Evolutionary conservation across 2,113 vertebrate species (phyloP).

Genomic region (Amphilophus citrinellus): DNA sequence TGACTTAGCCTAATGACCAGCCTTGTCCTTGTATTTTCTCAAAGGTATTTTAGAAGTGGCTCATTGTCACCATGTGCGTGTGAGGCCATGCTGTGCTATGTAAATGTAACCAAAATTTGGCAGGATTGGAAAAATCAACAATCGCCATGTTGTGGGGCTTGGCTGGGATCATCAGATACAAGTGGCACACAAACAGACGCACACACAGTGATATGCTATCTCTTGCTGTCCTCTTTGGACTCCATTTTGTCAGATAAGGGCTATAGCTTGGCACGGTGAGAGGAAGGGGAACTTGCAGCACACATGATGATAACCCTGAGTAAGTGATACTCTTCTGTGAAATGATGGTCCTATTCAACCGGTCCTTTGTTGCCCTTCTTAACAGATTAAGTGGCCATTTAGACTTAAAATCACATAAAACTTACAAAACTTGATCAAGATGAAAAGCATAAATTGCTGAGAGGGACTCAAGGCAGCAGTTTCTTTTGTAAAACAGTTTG

Average conservation of each 20-base stretch:
- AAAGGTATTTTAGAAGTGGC: conserved; percentile 18
- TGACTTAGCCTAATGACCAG: neutral
- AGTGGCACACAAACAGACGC: conserved; percentile 23
- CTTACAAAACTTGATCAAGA: neutral
- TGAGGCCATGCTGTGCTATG: conserved; percentile 24
- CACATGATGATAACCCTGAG: conserved; percentile 28
- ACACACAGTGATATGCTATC: conserved; percentile 48
- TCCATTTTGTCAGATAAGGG: conserved; percentile 62
- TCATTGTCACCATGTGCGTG: neutral
- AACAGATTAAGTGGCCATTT: conserved; percentile 8
- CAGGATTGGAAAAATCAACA: conserved; percentile 35
- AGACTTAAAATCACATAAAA: neutral
- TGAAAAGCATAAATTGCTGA: neutral
- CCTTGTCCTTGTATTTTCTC: conserved; percentile 13
- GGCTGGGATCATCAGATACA: conserved; percentile 63
- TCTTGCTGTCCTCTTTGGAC: conserved; percentile 55
- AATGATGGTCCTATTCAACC: conserved; percentile 24
- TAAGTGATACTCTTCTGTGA: conserved; percentile 34
- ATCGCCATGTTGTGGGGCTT: conserved; percentile 42
- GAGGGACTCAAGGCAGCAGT: neutral
- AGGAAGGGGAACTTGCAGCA: conserved; percentile 21
- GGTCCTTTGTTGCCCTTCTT: conserved; percentile 6
- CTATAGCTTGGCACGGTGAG: conserved; percentile 21
- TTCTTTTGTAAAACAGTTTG: neutral
- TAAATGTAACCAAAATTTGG: conserved; percentile 32